These are phyloP conservation scores for Apostichopus leukothele DNA, from an alignment of 53 echinoderm and acorn worm genomes.

Conservation along the genomic window DNA sequence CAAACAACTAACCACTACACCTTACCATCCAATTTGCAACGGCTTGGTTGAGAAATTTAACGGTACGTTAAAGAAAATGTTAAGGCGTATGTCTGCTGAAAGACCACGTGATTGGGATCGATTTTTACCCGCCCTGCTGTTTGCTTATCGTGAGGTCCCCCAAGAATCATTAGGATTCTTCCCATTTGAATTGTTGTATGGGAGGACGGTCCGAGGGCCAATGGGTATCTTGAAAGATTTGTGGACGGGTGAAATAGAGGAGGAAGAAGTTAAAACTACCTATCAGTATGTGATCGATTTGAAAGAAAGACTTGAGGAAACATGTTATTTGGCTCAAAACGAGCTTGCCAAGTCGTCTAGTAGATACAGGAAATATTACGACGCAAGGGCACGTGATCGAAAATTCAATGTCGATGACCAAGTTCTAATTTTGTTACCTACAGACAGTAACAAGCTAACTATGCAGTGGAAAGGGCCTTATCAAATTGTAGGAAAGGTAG, in stretches of 20 bases:
- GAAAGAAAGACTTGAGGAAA: constrained; percentile 34
- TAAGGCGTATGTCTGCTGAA: not conserved
- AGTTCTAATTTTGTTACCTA: constrained; percentile 41
- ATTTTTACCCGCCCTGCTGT: not conserved
- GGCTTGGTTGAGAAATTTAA: not conserved
- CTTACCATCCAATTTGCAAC: constrained; percentile 19
- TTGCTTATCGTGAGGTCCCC: not conserved
- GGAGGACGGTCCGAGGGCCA: not conserved
- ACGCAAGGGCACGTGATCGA: constrained; percentile 8
- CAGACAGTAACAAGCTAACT: constrained; percentile 47
- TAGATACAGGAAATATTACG: constrained; percentile 49
- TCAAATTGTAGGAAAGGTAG: constrained; percentile 24
- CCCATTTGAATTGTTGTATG: not conserved
- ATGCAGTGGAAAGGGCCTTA: constrained; percentile 63
- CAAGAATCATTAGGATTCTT: not conserved
- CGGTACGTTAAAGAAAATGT: not conserved
- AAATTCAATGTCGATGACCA: constrained; percentile 42
- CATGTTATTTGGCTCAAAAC: constrained; percentile 45
- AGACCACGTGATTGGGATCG: not conserved
- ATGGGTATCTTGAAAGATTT: not conserved
- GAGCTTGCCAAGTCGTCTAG: constrained; percentile 40
- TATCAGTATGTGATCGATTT: constrained; percentile 43
- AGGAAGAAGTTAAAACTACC: not conserved
- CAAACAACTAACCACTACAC: not conserved
- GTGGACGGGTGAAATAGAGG: not conserved